phyloP scores from a whole-genome alignment of 2,888 invertebrate genomes.

The Acanthosepion pharaonis region DNA sequence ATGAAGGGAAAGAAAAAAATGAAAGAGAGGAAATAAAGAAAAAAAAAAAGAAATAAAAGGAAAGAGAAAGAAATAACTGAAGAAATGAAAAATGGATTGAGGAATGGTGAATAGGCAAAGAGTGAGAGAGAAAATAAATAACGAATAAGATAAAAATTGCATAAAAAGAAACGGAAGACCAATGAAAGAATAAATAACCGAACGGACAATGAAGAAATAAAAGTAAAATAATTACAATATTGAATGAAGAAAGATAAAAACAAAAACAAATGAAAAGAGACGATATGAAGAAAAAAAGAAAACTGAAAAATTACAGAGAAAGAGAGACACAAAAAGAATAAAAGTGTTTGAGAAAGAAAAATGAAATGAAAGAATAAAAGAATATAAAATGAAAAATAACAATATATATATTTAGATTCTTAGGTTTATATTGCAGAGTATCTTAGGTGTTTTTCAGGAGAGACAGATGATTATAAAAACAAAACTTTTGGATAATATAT shows the following conservation, averaged over 20 bases:
- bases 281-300: background rate
- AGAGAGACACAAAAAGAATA: too few relatives aligned
- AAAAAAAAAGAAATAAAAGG: background rate
- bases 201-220: background rate
- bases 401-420: too few relatives aligned
- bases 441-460: too few relatives aligned
- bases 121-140: too few relatives aligned
- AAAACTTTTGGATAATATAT: background rate
- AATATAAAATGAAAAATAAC: too few relatives aligned
- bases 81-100: background rate
- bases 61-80: background rate
- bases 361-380: too few relatives aligned
- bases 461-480: background rate
- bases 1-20: too few relatives aligned
- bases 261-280: too few relatives aligned
- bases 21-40: background rate
- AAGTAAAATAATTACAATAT: background rate
- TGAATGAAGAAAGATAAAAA: background rate
- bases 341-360: too few relatives aligned
- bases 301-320: background rate
- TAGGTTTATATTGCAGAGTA: too few relatives aligned
- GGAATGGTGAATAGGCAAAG: too few relatives aligned
- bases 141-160: background rate
- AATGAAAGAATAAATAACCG: background rate
- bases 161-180: background rate